Evolutionary conservation across 2,888 invertebrate species (phyloP).

Genomic region (Drosophila parthenogenetica): DNA sequence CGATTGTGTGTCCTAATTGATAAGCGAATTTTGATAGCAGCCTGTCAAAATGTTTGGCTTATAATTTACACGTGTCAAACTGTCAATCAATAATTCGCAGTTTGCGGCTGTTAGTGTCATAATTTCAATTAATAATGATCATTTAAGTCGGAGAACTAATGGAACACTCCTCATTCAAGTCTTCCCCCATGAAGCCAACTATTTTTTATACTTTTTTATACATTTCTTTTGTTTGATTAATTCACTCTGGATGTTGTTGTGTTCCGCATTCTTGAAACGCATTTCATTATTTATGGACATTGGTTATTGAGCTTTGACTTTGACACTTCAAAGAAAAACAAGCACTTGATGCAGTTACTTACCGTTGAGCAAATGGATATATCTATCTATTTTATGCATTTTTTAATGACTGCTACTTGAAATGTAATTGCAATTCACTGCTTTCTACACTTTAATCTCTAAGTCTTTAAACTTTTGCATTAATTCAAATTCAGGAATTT

Average conservation of each 20-base stretch:
- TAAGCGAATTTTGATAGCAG: constrained; percentile 68
- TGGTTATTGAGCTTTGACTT: constrained; percentile 66
- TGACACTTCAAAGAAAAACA: constrained; percentile 27
- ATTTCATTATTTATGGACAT: constrained; percentile 56
- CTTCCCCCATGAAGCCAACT: background rate
- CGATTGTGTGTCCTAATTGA: constrained; percentile 51
- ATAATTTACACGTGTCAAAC: constrained; percentile 76
- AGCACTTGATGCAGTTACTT: constrained; percentile 13
- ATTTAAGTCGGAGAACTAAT: background rate
- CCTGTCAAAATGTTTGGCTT: constrained; percentile 76
- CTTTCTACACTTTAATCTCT: background rate
- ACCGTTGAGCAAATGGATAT: constrained; percentile 25
- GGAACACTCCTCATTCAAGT: background rate
- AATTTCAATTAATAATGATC: constrained; percentile 14
- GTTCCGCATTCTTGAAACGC: constrained; percentile 66
- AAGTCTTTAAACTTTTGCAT: constrained; percentile 1
- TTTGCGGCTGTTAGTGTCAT: background rate
- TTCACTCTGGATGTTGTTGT: constrained; percentile 29
- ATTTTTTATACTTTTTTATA: background rate
- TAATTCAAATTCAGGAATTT: too few relatives aligned
- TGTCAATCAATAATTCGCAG: constrained; percentile 65
- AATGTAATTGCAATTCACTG: background rate
- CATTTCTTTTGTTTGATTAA: constrained; percentile 29
- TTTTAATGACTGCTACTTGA: background rate
- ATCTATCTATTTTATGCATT: constrained; percentile 18